A percentile compares a stretch with the other conserved stretches of the same genome.
These are phyloP conservation scores for Lepidurus apus DNA, from an alignment of 1,140 invertebrate species.

Conservation along the genomic window DNA sequence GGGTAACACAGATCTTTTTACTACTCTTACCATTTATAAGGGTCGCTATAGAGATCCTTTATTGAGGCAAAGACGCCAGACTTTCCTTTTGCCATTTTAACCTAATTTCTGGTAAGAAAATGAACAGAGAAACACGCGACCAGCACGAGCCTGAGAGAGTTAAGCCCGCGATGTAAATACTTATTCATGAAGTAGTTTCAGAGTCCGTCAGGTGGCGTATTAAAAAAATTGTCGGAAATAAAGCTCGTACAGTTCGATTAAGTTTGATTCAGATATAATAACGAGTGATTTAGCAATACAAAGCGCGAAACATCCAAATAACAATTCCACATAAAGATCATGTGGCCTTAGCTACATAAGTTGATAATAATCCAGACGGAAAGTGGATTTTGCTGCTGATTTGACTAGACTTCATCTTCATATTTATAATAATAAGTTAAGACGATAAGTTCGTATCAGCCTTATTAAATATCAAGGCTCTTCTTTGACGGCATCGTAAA, in stretches of 20 bases:
- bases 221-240: not conserved
- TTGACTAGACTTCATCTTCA: not conserved
- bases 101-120: conserved; percentile 57
- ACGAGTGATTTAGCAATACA: not conserved
- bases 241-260: not conserved
- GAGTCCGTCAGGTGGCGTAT: not conserved
- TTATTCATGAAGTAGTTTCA: not conserved
- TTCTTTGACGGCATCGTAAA: not conserved
- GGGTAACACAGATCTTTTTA: not conserved
- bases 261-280: not conserved
- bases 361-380: not conserved
- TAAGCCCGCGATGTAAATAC: not conserved
- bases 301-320: not conserved
- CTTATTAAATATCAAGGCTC: not conserved
- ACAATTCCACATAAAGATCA: not conserved
- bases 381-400: not conserved
- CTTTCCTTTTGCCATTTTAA: conserved; percentile 35
- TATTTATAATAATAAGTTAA: not conserved
- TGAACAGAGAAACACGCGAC: conserved; percentile 43
- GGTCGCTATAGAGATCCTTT: conserved; percentile 36
- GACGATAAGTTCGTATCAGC: not conserved
- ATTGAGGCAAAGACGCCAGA: conserved; percentile 30
- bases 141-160: no score
- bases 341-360: not conserved
- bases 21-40: conserved; percentile 35